phyloP scores from a whole-genome alignment of 2,888 invertebrate genomes.

The Lordiphosa andalusiaca region DNA sequence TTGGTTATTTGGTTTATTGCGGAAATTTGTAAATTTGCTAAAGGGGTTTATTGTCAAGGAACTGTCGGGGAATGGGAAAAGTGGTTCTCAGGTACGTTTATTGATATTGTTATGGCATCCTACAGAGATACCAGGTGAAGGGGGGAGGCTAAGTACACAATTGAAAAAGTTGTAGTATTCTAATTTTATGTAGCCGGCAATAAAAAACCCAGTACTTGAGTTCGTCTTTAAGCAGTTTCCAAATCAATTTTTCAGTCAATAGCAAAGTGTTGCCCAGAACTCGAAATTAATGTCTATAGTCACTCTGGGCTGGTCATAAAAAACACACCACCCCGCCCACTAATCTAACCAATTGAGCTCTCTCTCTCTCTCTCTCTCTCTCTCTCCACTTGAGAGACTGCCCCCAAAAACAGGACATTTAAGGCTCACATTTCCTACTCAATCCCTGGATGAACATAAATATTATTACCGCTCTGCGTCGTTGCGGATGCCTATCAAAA shows the following conservation, averaged over 20 bases:
- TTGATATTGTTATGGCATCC: slow-evolving; percentile 41
- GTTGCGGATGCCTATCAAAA: slow-evolving; percentile 46
- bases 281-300: slow-evolving; percentile 10
- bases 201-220: no score
- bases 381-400: slow-evolving; percentile 4
- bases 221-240: no score
- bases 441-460: slow-evolving; percentile 48
- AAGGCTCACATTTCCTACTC: slow-evolving; percentile 31
- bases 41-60: slow-evolving; percentile 46
- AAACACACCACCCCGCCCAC: neutral
- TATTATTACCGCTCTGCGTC: slow-evolving; percentile 53
- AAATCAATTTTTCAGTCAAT: no score
- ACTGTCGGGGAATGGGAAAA: neutral
- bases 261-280: slow-evolving; percentile 4
- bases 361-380: no score
- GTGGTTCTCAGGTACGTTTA: slow-evolving; percentile 35
- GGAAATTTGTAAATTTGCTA: slow-evolving; percentile 69
- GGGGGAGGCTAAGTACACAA: slow-evolving; percentile 24
- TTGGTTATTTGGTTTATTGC: slow-evolving; percentile 70
- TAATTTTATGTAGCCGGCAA: slow-evolving; percentile 17
- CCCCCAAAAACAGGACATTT: slow-evolving; percentile 29
- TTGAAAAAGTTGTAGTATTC: slow-evolving; percentile 30
- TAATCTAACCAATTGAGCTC: slow-evolving; percentile 3
- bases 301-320: slow-evolving; percentile 7
- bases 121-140: neutral